Evolutionary conservation across 1,140 invertebrate genomes (phyloP).

Genomic region (Holcopasites calliopsidis): DNA sequence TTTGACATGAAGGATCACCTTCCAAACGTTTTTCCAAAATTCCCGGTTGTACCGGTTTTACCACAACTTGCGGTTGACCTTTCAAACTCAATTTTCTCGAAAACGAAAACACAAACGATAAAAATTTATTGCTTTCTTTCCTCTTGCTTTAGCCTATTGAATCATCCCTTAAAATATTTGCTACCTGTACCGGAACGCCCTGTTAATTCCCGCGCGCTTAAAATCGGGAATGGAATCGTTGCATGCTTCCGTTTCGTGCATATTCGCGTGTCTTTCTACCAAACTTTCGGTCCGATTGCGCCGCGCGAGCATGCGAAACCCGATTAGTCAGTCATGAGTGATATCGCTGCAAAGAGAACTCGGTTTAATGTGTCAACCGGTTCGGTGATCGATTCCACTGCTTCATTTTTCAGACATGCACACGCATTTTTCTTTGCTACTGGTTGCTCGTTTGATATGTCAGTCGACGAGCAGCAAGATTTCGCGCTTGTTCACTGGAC

Average conservation of each 20-base stretch:
- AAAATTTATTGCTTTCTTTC: no score
- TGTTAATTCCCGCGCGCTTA: not conserved
- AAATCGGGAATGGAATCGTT: not conserved
- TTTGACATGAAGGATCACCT: no score
- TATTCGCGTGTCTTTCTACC: not conserved
- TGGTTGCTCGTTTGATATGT: constrained; percentile 3
- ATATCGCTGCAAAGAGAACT: constrained; percentile 29
- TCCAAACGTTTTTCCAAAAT: no score
- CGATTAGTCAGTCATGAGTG: constrained; percentile 39
- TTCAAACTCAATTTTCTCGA: no score
- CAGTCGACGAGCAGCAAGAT: not conserved
- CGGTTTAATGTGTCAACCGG: not conserved
- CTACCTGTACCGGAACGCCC: no score
- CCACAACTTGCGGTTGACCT: no score
- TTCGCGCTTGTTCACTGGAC: not conserved
- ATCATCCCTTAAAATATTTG: no score
- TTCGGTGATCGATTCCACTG: not conserved
- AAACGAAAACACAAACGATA: no score
- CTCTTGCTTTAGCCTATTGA: no score
- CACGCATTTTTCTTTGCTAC: not conserved
- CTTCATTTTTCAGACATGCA: not conserved
- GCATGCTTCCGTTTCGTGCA: not conserved
- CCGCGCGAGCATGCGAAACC: constrained; percentile 7
- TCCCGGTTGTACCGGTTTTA: no score
- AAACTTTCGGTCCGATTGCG: constrained; percentile 22